Conservation (phyloP, 53 echinoderm and acorn worm genomes). For the Echinarachnius parma region DNA sequence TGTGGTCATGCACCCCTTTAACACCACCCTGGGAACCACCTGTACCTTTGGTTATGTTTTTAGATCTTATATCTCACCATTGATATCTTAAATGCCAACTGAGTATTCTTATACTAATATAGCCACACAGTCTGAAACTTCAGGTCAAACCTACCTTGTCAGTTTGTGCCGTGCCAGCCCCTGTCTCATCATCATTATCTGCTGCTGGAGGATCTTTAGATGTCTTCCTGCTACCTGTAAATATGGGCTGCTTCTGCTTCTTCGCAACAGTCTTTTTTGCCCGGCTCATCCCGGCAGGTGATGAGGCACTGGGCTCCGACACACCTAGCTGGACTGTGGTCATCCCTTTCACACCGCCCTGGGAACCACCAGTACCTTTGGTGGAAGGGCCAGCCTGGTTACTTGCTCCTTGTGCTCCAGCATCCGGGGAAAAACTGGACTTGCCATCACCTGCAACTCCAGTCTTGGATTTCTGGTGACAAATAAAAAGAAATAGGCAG, state of each 20-base stretch:
- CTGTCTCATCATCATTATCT: background rate
- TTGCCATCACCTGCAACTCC: background rate
- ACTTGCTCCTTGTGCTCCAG: background rate
- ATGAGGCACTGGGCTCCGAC: background rate
- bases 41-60: too few species aligned
- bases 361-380: too few species aligned
- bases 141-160: too few species aligned
- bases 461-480: background rate
- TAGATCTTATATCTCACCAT: too few species aligned
- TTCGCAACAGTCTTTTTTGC: background rate
- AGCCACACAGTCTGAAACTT: too few species aligned
- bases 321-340: background rate
- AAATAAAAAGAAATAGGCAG: too few species aligned
- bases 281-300: background rate
- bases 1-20: too few species aligned
- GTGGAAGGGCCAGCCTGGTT: too few species aligned
- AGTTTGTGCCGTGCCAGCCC: background rate
- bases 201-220: background rate
- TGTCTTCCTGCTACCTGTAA: background rate
- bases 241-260: slow-evolving; percentile 31
- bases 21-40: too few species aligned
- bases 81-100: too few species aligned
- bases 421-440: background rate
- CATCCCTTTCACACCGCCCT: background rate
- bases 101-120: too few species aligned